These are phyloP conservation scores for Agelastica alni DNA, from an alignment of 2,888 invertebrate species.

Conservation along the genomic window DNA sequence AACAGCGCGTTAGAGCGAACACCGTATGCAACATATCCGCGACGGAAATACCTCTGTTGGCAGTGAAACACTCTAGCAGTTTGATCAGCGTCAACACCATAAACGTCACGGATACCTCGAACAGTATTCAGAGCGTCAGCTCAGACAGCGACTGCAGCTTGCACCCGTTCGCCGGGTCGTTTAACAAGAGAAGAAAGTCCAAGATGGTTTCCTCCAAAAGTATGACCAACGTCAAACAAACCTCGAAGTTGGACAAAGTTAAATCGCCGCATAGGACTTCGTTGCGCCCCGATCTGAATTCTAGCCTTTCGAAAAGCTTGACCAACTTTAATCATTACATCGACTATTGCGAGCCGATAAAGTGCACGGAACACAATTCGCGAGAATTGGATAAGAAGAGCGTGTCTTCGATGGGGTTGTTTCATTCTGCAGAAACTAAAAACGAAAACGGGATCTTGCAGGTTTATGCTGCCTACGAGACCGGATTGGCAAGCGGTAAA, in stretches of 20 bases:
- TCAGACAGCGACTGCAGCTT: conserved; percentile 66
- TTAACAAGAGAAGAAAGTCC: conserved; percentile 56
- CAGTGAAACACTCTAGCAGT: conserved; percentile 66
- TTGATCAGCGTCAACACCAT: conserved; percentile 67
- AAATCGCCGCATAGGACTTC: conserved; percentile 47
- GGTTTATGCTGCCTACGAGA: conserved; percentile 96
- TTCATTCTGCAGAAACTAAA: conserved; percentile 44
- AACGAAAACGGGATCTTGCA: conserved; percentile 59
- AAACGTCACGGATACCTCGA: conserved; percentile 63
- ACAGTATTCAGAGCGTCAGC: conserved; percentile 70
- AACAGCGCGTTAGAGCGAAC: conserved; percentile 49
- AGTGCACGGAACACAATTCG: conserved; percentile 34
- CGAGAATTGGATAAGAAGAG: conserved; percentile 26
- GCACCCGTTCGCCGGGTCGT: conserved; percentile 58
- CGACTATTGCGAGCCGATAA: conserved; percentile 46
- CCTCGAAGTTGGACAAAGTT: conserved; percentile 43
- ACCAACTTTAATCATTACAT: conserved; percentile 50
- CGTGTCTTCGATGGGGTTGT: conserved; percentile 19
- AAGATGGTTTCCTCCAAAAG: conserved; percentile 66
- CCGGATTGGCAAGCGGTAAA: conserved; percentile 86
- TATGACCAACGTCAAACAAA: conserved; percentile 65
- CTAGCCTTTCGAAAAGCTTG: conserved; percentile 54
- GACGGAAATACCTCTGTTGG: conserved; percentile 71
- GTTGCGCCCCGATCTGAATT: conserved; percentile 48
- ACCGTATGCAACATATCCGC: conserved; percentile 68